phyloP scores from a whole-genome alignment of 2,888 invertebrate species.

The Physocephala rufipes region DNA sequence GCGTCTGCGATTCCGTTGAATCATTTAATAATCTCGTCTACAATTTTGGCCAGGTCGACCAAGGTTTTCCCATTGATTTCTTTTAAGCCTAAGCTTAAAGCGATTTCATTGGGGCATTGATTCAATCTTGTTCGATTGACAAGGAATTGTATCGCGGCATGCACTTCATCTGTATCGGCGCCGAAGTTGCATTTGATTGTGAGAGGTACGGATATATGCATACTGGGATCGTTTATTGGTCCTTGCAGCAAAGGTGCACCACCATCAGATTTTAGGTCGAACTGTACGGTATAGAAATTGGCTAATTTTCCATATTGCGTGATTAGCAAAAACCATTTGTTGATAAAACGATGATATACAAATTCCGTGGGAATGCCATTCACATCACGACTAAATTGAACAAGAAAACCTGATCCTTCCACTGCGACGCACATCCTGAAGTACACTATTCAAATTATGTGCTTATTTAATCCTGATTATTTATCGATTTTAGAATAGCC shows the following conservation, averaged over 20 bases:
- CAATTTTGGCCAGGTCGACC: constrained; percentile 51
- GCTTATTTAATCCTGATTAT: not conserved
- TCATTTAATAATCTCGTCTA: constrained; percentile 49
- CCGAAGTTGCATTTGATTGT: constrained; percentile 59
- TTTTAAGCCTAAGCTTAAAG: constrained; percentile 58
- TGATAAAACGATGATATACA: constrained; percentile 58
- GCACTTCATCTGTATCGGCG: constrained; percentile 56
- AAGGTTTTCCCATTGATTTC: constrained; percentile 52
- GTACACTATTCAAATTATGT: not conserved
- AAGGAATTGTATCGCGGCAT: constrained; percentile 59
- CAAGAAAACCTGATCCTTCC: constrained; percentile 50
- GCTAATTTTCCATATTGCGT: constrained; percentile 60
- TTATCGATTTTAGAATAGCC: not conserved
- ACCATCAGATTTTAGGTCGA: constrained; percentile 54
- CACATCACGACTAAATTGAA: constrained; percentile 54
- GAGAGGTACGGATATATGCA: constrained; percentile 55
- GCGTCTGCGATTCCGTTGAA: no score
- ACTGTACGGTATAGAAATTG: constrained; percentile 57
- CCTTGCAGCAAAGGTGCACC: constrained; percentile 43
- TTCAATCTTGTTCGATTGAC: constrained; percentile 57
- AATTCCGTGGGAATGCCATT: constrained; percentile 57
- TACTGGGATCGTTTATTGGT: constrained; percentile 50
- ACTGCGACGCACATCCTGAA: constrained; percentile 38
- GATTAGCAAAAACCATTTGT: constrained; percentile 60
- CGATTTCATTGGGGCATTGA: constrained; percentile 55